phyloP scores from a whole-genome alignment of 2,113 vertebrate species.

The Motacilla tschutschensis region DNA sequence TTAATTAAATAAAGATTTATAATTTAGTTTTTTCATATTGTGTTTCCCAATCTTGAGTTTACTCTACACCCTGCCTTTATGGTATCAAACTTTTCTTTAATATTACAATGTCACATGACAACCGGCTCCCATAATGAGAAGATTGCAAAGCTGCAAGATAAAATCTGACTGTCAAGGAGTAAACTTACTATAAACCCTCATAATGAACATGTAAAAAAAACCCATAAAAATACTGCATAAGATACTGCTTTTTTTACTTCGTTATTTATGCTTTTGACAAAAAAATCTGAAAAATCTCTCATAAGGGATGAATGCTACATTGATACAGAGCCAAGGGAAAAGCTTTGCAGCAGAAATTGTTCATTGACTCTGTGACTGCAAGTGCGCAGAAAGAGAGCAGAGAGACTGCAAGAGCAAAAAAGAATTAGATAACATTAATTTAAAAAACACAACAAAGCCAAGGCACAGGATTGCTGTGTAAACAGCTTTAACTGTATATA shows the following conservation, averaged over 20 bases:
- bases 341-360: conserved; percentile 12
- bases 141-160: background rate
- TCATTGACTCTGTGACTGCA: conserved; percentile 21
- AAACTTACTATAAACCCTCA: background rate
- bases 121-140: background rate
- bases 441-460: background rate
- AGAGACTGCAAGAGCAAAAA: conserved; percentile 9
- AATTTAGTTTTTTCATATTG: background rate
- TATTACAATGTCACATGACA: background rate
- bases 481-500: conserved; percentile 19
- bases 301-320: background rate
- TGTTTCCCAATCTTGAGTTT: background rate
- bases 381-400: background rate
- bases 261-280: conserved; percentile 3
- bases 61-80: background rate
- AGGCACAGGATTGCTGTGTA: background rate
- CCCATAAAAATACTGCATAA: background rate
- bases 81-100: background rate
- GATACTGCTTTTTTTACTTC: background rate
- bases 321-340: background rate
- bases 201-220: background rate
- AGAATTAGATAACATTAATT: conserved; percentile 21
- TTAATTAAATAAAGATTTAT: background rate
- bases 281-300: background rate
- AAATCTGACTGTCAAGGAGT: background rate